Evolutionary conservation across 2,888 invertebrate genomes (phyloP), one percentile per base, ranked within the genome.

Genomic region (Dicyrtomina minuta): DNA sequence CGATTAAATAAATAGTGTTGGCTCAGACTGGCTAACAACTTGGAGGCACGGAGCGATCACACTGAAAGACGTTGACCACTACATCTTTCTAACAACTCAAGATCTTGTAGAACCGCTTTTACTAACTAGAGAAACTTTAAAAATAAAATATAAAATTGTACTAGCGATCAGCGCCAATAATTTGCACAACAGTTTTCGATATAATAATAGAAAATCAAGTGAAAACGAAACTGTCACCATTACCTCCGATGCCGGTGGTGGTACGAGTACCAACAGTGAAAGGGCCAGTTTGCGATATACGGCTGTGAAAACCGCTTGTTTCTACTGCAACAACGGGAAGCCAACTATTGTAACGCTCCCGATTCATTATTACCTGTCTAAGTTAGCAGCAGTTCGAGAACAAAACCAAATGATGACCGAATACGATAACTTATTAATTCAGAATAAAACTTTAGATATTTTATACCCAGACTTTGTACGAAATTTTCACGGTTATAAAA

Each of bases 1-100:
- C n/a, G n/a, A n/a, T n/a, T n/a, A n/a, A n/a, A n/a, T n/a, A n/a
- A n/a, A n/a, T n/a, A n/a, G n/a, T n/a, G n/a, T n/a, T n/a, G n/a
- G n/a, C n/a, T n/a, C n/a, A n/a, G n/a, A n/a, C n/a, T n/a, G n/a
- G 1, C 24, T 61, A 15, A 46, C 24, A 22, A 46, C 61, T n/a
- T 46, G 61, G 44, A n/a, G 17, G 24, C 59, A 59, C 20, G 60
- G 67, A 6, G 49, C 59, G 12, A 12, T 26, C n/a, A 49, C 60
- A 8, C 60, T 59, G 64, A 71, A 68, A 20, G 72, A 76, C 26
- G 17, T 56, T 17, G 74, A 75, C 43, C 55, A 44, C 17, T 76
- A 72, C 49, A 13, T 76, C 0, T 70, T 74, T 24, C 24, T 71
- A 15, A 46, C 58, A 0, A 22, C 27, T 44, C 27, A 56, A n/a